phyloP scores from a whole-genome alignment of 2,797 vertebrate species.

The Urosaurus nigricauda region DNA sequence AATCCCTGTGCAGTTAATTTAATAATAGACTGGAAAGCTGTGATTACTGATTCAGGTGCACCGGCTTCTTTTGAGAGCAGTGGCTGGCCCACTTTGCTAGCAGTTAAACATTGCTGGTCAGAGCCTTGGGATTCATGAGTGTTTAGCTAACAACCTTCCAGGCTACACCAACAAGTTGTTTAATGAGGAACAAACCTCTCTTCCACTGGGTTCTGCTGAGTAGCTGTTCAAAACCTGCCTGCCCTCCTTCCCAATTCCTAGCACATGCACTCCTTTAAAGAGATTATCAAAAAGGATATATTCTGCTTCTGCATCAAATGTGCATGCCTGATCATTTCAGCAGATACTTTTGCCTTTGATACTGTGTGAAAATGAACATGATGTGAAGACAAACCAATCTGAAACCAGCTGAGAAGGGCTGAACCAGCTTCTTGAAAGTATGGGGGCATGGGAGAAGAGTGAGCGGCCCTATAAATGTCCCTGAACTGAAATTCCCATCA shows the following conservation, averaged over 20 bases:
- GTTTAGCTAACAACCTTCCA: conserved; percentile 65
- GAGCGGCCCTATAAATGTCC: neutral
- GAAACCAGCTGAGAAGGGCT: neutral
- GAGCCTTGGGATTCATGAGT: conserved; percentile 77
- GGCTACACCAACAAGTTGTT: conserved; percentile 75
- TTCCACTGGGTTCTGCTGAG: conserved; percentile 57
- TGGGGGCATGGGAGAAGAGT: neutral
- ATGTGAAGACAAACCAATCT: neutral
- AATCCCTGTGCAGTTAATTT: conserved; percentile 83
- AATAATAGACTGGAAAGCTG: conserved; percentile 83
- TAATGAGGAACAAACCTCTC: conserved; percentile 73
- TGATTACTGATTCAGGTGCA: conserved; percentile 81
- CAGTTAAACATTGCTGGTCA: conserved; percentile 63
- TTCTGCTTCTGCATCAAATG: neutral
- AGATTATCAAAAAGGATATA: conserved; percentile 42
- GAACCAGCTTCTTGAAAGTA: neutral
- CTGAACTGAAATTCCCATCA: neutral
- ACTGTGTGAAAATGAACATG: neutral
- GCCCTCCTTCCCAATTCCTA: neutral
- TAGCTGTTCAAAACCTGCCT: conserved; percentile 58
- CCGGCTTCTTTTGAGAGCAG: conserved; percentile 75
- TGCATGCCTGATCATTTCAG: neutral
- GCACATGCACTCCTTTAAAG: conserved; percentile 50
- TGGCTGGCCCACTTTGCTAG: conserved; percentile 79
- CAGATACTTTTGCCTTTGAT: neutral